These are phyloP conservation scores for Cataglyphis altisquamis DNA, from an alignment of 2,888 invertebrate species.

Conservation along the genomic window DNA sequence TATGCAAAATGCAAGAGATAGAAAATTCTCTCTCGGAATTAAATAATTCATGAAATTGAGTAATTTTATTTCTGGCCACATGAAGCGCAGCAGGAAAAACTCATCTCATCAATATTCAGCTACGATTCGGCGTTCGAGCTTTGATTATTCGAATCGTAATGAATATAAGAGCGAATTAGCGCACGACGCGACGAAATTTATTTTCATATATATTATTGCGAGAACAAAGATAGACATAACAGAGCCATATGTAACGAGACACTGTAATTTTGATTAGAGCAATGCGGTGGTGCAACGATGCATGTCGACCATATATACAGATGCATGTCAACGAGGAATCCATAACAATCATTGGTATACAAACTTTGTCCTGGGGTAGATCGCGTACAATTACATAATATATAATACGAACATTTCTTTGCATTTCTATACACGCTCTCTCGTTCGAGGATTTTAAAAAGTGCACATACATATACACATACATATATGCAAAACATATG, in stretches of 20 bases:
- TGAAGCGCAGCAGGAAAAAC: neutral
- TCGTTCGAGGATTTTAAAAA: constrained; percentile 13
- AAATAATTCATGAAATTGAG: neutral
- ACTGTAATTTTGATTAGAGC: constrained; percentile 53
- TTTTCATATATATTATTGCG: neutral
- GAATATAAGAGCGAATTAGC: neutral
- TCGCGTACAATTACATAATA: constrained; percentile 54
- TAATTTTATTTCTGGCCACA: constrained; percentile 8
- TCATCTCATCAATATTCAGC: neutral
- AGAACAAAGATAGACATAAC: neutral
- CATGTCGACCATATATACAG: neutral
- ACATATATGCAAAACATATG: neutral
- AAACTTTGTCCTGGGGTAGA: constrained; percentile 13
- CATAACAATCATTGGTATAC: constrained; percentile 57
- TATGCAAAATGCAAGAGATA: neutral
- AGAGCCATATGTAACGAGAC: constrained; percentile 21
- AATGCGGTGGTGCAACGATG: neutral
- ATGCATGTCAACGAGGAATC: constrained; percentile 39
- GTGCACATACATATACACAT: neutral
- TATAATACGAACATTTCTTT: neutral
- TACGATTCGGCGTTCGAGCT: neutral
- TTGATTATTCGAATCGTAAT: neutral
- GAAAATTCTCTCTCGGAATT: constrained; percentile 16
- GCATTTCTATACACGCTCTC: neutral
- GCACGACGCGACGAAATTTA: constrained; percentile 16